phyloP scores from a whole-genome alignment of 2,797 vertebrate species.

The Parauchenoglanis punctatus region DNA sequence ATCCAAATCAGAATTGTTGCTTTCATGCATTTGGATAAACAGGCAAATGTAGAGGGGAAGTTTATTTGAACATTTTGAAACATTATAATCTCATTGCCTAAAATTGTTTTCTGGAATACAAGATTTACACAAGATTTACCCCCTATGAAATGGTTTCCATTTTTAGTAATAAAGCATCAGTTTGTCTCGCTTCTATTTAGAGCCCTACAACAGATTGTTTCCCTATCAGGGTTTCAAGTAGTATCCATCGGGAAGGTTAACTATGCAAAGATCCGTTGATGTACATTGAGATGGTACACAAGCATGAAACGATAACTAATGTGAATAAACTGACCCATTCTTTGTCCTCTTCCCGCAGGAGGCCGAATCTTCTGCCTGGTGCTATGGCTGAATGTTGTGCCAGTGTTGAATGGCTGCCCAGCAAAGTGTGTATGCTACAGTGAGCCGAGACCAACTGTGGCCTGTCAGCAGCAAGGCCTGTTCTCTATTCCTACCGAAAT shows the following conservation, averaged over 20 bases:
- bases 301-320: background rate
- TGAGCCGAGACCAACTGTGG: conserved; percentile 92
- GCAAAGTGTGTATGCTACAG: conserved; percentile 94
- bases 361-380: conserved; percentile 90
- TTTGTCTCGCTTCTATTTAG: background rate
- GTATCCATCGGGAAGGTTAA: background rate
- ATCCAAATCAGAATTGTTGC: background rate
- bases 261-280: background rate
- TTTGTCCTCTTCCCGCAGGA: conserved; percentile 73
- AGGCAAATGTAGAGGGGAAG: background rate
- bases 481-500: conserved; percentile 89
- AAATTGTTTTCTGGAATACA: background rate
- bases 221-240: background rate
- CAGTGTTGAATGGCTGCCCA: conserved; percentile 85
- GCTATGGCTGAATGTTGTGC: conserved; percentile 88
- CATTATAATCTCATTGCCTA: background rate
- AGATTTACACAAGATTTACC: background rate
- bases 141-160: background rate
- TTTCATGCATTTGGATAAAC: background rate
- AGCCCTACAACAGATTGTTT: background rate
- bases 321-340: conserved; percentile 37
- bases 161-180: background rate
- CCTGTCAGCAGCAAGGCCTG: conserved; percentile 97
- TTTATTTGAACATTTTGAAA: background rate
- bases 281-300: background rate